Evolutionary conservation across 2,888 invertebrate species (phyloP), one percentile per base, ranked within the genome.

Genomic region (Sinopyrophorus schimmeli): DNA sequence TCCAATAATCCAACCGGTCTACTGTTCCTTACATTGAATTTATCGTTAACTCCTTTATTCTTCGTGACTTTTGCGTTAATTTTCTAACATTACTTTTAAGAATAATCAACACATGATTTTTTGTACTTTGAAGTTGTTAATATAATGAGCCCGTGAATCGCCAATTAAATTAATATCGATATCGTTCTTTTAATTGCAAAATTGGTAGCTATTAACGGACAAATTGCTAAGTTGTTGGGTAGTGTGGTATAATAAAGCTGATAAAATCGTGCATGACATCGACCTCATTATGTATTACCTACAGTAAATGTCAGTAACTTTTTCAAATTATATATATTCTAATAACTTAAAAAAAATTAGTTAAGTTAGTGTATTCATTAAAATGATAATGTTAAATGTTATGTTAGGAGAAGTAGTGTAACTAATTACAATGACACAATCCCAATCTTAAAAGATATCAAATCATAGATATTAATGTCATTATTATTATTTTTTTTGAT

Each of bases 301-400:
- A 23, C 24, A 16, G 43, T 57, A 59, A 59, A 59, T 59, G 59
- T 59, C 59, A 59, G 53, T 31, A 37, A 53, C 38, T 44, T 46
- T 54, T 52, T 50, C 40, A 39, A 40, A 24, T 31, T 40, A 32
- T 7, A 30, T 49, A 42, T 16, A 43, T 43, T 43, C 26, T 49
- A 31, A 43, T 43, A 38, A n/a, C n/a, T 48, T 28, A 28, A 48
- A 42, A 35, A 35, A 28, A 46, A 39, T 27, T 27, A 27, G 14
- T 27, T 27, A 27, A 27, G 27, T 32, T 32, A 32, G 18, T 17
- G 32, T 16, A n/a, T n/a, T n/a, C n/a, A n/a, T n/a, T n/a, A n/a
- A n/a, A n/a, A n/a, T n/a, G n/a, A n/a, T n/a, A n/a, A n/a, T n/a
- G n/a, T n/a, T n/a, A n/a, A n/a, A n/a, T n/a, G n/a, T n/a, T n/a